These are phyloP conservation scores for Spizella passerina DNA, from an alignment of 2,797 vertebrate species.

Conservation along the genomic window DNA sequence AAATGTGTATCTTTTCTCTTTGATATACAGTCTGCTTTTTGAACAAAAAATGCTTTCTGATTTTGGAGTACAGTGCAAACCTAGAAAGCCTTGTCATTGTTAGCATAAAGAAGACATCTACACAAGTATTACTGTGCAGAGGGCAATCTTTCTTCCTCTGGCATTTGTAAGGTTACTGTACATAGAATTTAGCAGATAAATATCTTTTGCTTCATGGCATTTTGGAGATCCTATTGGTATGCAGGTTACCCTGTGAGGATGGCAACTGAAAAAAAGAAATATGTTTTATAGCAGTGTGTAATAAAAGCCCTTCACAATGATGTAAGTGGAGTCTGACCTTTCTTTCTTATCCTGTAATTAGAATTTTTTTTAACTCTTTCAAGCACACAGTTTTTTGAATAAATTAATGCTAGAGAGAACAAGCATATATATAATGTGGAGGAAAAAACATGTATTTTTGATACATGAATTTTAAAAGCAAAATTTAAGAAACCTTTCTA, in stretches of 20 bases:
- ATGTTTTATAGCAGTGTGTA: conserved; percentile 63
- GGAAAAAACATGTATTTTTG: background rate
- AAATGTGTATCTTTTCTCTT: conserved; percentile 35
- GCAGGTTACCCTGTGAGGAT: conserved; percentile 58
- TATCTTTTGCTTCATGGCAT: conserved; percentile 69
- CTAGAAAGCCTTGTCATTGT: conserved; percentile 57
- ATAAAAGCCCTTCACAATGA: conserved; percentile 71
- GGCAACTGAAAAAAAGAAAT: conserved; percentile 63
- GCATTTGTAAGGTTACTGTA: conserved; percentile 72
- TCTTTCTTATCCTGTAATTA: conserved; percentile 72
- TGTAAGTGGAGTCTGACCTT: conserved; percentile 70
- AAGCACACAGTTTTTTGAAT: conserved; percentile 43
- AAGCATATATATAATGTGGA: background rate
- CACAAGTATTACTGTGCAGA: conserved; percentile 61
- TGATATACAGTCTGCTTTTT: background rate
- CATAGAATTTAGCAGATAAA: conserved; percentile 72
- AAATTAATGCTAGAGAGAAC: conserved; percentile 37
- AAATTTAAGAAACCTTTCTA: background rate
- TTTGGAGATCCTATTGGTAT: conserved; percentile 73
- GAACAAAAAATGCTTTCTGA: conserved; percentile 13
- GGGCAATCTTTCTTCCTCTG: conserved; percentile 65
- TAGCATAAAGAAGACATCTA: conserved; percentile 70
- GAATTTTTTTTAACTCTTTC: conserved; percentile 72
- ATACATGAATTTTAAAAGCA: background rate
- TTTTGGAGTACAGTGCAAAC: conserved; percentile 49